Conservation (phyloP, 2,888 invertebrate genomes). For the Lasiommata megera region DNA sequence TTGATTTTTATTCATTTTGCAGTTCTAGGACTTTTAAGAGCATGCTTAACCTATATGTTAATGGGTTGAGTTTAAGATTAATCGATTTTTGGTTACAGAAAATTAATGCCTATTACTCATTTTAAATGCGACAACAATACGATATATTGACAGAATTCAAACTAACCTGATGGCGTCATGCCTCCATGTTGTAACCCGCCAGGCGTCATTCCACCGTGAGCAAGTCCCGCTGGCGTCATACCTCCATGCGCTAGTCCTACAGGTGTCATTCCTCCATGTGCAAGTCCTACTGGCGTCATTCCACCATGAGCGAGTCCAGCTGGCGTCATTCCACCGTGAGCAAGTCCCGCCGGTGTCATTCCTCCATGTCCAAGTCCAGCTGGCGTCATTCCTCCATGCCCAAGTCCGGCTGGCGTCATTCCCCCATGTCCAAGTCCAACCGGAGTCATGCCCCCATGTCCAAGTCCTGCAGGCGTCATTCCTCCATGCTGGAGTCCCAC, state of each 20-base stretch:
- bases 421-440: constrained; percentile 65
- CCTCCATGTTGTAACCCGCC: constrained; percentile 35
- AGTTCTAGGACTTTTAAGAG: too few relatives aligned
- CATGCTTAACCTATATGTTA: too few relatives aligned
- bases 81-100: too few relatives aligned
- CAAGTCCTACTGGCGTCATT: constrained; percentile 66
- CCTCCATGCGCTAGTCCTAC: constrained; percentile 64
- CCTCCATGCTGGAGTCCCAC: constrained; percentile 66
- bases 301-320: constrained; percentile 65
- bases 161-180: constrained; percentile 46
- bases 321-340: constrained; percentile 62
- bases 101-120: too few relatives aligned
- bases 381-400: constrained; percentile 66
- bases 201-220: constrained; percentile 66
- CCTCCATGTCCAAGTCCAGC: constrained; percentile 46
- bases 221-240: constrained; percentile 63
- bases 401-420: constrained; percentile 63
- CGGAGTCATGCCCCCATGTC: constrained; percentile 50
- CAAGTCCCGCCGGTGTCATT: constrained; percentile 21
- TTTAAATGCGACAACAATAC: too few relatives aligned
- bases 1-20: too few relatives aligned
- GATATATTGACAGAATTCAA: background rate
- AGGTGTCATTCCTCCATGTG: constrained; percentile 50
- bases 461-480: constrained; percentile 66
- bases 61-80: too few relatives aligned